These are phyloP conservation scores for Tangara arthus DNA, from an alignment of 2,797 vertebrate genomes.

Conservation along the genomic window DNA sequence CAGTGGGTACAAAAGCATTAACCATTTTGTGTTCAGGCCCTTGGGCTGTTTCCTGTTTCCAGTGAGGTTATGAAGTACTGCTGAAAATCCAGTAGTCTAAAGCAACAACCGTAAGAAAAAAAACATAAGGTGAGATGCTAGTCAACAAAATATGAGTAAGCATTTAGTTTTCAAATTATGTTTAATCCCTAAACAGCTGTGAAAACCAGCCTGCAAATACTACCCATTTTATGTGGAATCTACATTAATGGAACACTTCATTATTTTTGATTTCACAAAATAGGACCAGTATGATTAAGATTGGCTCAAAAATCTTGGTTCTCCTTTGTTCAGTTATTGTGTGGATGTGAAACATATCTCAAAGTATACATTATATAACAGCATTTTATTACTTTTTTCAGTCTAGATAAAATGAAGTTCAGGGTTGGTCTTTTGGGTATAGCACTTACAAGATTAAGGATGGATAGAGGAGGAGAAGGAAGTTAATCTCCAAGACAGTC, in stretches of 20 bases:
- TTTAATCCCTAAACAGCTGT: not conserved
- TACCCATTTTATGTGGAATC: not conserved
- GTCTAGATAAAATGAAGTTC: not conserved
- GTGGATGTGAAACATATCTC: not conserved
- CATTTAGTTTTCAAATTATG: conserved; percentile 34
- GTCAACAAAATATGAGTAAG: conserved; percentile 26
- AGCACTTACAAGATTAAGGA: not conserved
- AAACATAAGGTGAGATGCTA: not conserved
- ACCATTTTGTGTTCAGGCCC: not conserved
- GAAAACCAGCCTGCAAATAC: not conserved
- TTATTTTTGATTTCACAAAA: not conserved
- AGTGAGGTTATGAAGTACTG: conserved; percentile 14
- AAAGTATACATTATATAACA: not conserved
- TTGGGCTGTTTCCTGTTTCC: not conserved
- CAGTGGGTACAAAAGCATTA: not conserved
- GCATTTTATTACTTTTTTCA: not conserved
- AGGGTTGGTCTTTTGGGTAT: not conserved
- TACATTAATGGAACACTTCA: not conserved
- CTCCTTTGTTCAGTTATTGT: not conserved
- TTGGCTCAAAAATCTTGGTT: not conserved
- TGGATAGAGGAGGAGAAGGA: not conserved
- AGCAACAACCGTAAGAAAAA: not conserved
- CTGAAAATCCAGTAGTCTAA: conserved; percentile 4
- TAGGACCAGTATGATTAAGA: not conserved
- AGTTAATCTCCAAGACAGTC: not conserved